Percentiles rank a stretch among this genome's conserved stretches.
Evolutionary conservation across 1,140 invertebrate genomes (phyloP).

Genomic region (Drosophila kurseongensis): DNA sequence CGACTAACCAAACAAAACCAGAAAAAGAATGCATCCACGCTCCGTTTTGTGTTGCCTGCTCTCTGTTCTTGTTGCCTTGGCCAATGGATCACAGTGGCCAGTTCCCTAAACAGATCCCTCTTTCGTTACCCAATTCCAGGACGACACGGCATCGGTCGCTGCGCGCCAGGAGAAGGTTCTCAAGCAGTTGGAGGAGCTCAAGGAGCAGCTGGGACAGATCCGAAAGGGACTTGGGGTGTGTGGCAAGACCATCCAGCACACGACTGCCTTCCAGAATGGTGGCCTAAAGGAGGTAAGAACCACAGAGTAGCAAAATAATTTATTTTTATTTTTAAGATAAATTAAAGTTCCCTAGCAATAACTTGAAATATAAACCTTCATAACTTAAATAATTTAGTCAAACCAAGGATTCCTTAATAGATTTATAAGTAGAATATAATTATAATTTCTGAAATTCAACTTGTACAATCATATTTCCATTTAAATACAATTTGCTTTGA

Average conservation of each 20-base stretch:
- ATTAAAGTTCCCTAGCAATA: too few relatives aligned
- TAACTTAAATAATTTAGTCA: too few relatives aligned
- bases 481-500: too few relatives aligned
- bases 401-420: too few relatives aligned
- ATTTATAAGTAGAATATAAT: too few relatives aligned
- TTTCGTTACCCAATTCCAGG: slow-evolving; percentile 29
- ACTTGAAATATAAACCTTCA: too few relatives aligned
- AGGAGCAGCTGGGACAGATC: slow-evolving; percentile 68
- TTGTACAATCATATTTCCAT: too few relatives aligned
- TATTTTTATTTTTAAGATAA: too few relatives aligned
- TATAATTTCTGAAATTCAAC: too few relatives aligned
- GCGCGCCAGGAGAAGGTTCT: slow-evolving; percentile 72
- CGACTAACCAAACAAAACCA: slow-evolving; percentile 42
- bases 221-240: slow-evolving; percentile 69
- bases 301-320: too few relatives aligned
- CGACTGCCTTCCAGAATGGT: slow-evolving; percentile 63
- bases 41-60: slow-evolving; percentile 48
- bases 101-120: slow-evolving; percentile 4
- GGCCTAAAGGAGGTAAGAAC: slow-evolving; percentile 67
- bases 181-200: slow-evolving; percentile 75
- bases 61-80: slow-evolving; percentile 42
- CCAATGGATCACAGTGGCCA: neutral
- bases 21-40: slow-evolving; percentile 42
- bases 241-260: slow-evolving; percentile 64
- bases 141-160: slow-evolving; percentile 55